A percentile compares a stretch with the other conserved stretches of the same genome.
These are phyloP conservation scores for Pristis pectinata DNA, from an alignment of 2,797 vertebrate genomes.

Conservation along the genomic window DNA sequence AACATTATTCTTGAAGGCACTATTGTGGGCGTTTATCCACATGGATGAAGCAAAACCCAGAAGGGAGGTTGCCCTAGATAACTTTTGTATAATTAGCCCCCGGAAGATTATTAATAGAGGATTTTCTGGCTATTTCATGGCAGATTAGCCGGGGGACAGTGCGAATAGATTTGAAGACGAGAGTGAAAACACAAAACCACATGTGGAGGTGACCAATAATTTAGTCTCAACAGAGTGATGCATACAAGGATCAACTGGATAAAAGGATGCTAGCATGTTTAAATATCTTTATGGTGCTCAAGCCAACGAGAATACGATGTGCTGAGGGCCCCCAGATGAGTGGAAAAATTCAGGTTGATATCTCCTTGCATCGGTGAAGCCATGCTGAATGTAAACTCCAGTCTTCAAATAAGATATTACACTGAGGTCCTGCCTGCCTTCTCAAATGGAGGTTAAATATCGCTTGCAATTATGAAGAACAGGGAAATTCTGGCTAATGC, in stretches of 20 bases:
- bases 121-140: background rate
- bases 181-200: background rate
- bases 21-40: no score
- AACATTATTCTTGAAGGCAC: no score
- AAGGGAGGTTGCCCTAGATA: no score
- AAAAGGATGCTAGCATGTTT: background rate
- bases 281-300: background rate
- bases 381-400: background rate
- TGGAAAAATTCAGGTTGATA: background rate
- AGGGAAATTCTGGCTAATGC: background rate
- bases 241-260: background rate
- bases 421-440: background rate
- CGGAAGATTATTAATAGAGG: background rate
- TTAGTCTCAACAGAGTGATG: background rate
- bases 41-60: no score
- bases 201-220: background rate
- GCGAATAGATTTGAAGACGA: background rate
- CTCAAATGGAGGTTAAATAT: background rate
- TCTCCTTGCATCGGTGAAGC: background rate
- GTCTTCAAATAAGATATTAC: background rate
- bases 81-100: background rate
- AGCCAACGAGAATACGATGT: background rate
- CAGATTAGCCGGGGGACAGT: background rate
- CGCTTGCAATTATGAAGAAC: background rate
- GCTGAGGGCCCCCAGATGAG: background rate